Base-by-base conservation (phyloP, 64 coral and sea anemone species). In the Montipora foliosa region DNA sequence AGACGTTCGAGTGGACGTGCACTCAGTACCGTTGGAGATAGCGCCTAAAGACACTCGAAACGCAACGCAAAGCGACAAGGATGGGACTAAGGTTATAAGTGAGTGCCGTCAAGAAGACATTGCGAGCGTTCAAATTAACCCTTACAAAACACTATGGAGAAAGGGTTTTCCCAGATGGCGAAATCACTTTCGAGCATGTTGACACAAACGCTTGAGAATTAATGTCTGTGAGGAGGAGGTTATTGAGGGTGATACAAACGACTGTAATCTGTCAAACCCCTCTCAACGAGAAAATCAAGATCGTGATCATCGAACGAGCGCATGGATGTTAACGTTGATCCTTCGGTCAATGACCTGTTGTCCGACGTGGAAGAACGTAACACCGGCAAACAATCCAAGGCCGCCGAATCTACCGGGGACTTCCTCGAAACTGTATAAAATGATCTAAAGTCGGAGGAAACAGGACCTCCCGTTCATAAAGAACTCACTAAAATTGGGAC, bases 221-320 rank as follows among this genome's bases (percentile, higher is more conserved):
- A 37, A 76, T 76, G 74, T 76, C 1, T 44, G 25, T 76, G 44
- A 76, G 44, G 71, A 74, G 20, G 19, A 74, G 71, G 71, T 74
- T 20, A 74, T 44, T 24, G n/a, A 74, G 71, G 24, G 71, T 74
- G 71, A 74, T 64, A 12, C 13, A 22, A 74, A 74, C 8, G 71
- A 74, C 71, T 3, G 29, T 74, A 74, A 74, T 74, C 71, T 74
- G 71, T 74, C 71, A 74, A 74, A 74, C n/a, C 10, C n/a, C 70
- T 8, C 70, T 1, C 61, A 64, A 64, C 13, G 61, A 12, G 70
- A 11, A 25, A 29, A 25, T 74, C 70, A 74, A 74, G 24, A 5
- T 29, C 10, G 70, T 20, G 0, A 25, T 25, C n/a, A 5, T 73
- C 69, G n/a, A 73, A 45, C 58, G 88, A 61, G 22, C 75, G 76